Conservation (phyloP, 2,797 vertebrate species). For the Iguana delicatissima region DNA sequence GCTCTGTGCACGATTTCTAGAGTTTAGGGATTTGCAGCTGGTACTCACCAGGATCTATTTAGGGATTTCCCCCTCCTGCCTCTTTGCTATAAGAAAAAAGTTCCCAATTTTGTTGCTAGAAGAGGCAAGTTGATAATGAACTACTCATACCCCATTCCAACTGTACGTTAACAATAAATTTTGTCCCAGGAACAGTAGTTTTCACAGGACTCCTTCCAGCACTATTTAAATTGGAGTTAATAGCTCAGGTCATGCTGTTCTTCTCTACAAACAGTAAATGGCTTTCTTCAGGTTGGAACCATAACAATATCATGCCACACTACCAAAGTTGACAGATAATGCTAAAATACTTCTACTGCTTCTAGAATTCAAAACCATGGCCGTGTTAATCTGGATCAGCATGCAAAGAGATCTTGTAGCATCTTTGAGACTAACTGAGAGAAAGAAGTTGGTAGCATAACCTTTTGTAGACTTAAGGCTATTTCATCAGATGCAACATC, state of each 20-base stretch:
- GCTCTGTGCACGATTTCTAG: constrained; percentile 71
- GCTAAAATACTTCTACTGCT: background rate
- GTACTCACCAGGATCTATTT: constrained; percentile 64
- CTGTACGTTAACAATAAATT: constrained; percentile 5
- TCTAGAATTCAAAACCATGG: background rate
- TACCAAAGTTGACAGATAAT: background rate
- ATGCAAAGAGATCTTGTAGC: too few species aligned
- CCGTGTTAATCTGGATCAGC: too few species aligned
- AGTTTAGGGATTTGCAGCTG: constrained; percentile 76
- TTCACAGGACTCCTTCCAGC: constrained; percentile 38
- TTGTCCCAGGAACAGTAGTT: background rate
- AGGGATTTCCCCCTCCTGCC: constrained; percentile 27
- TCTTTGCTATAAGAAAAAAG: constrained; percentile 24
- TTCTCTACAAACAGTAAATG: constrained; percentile 2
- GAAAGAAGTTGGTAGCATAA: too few species aligned
- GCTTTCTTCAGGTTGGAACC: background rate
- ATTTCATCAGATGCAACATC: too few species aligned
- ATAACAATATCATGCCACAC: background rate
- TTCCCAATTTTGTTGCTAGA: constrained; percentile 31
- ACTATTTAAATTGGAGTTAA: constrained; percentile 32
- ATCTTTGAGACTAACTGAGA: too few species aligned
- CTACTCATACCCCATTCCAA: constrained; percentile 38
- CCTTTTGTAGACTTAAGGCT: too few species aligned
- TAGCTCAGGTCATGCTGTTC: constrained; percentile 11
- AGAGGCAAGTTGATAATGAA: constrained; percentile 38